phyloP scores from a whole-genome alignment of 2,888 invertebrate genomes.

The Euclidia mi region DNA sequence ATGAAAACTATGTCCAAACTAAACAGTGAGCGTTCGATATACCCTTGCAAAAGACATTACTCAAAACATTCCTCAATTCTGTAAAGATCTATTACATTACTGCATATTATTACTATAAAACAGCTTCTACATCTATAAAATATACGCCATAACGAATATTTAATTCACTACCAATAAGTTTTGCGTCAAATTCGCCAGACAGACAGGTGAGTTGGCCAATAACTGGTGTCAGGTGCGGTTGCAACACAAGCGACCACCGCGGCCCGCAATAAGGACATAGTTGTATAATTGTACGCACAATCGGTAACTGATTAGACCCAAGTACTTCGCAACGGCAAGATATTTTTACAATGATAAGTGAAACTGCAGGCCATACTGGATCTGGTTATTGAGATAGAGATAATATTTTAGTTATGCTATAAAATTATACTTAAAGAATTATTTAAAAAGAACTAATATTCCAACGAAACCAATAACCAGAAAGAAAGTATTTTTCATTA shows the following conservation, averaged over 20 bases:
- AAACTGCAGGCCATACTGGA: not conserved
- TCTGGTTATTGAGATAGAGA: slow-evolving; percentile 13
- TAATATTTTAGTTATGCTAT: too few relatives aligned
- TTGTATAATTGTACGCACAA: slow-evolving; percentile 50
- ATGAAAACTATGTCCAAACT: too few relatives aligned
- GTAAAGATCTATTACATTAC: not conserved
- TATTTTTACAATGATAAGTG: slow-evolving; percentile 6
- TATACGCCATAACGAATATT: slow-evolving; percentile 24
- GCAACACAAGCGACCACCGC: slow-evolving; percentile 48
- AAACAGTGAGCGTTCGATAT: too few relatives aligned
- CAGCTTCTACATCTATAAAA: not conserved
- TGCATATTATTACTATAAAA: not conserved
- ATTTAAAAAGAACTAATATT: too few relatives aligned
- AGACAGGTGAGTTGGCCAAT: slow-evolving; percentile 67
- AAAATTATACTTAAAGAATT: too few relatives aligned
- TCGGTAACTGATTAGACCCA: slow-evolving; percentile 37
- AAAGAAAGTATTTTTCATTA: too few relatives aligned
- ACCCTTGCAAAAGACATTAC: too few relatives aligned
- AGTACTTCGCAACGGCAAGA: slow-evolving; percentile 8
- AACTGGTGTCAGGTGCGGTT: slow-evolving; percentile 61
- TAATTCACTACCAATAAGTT: slow-evolving; percentile 47
- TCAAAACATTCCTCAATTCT: too few relatives aligned
- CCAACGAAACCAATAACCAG: too few relatives aligned
- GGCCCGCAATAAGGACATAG: slow-evolving; percentile 53
- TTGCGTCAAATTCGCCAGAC: slow-evolving; percentile 55